These are phyloP conservation scores for Temnothorax curvispinosus DNA, from an alignment of 1,140 invertebrate genomes.

Conservation along the genomic window DNA sequence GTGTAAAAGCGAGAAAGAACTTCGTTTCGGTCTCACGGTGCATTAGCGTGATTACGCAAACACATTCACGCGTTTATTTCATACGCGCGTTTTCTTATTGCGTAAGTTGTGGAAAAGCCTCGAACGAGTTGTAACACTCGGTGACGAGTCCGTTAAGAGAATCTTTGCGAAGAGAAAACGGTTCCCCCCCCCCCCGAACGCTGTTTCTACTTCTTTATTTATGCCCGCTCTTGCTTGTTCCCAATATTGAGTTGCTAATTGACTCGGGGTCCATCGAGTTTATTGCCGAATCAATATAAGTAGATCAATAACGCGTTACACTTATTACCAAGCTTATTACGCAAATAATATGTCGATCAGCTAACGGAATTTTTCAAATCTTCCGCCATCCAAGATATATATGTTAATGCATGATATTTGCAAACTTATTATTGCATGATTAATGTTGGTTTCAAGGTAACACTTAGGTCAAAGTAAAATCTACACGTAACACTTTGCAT, in stretches of 20 bases:
- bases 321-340: neutral
- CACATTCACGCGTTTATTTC: constrained; percentile 58
- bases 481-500: constrained; percentile 39
- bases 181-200: neutral
- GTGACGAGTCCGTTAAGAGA: constrained; percentile 9
- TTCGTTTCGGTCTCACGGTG: constrained; percentile 25
- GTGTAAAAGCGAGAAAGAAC: constrained; percentile 25
- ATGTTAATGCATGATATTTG: neutral
- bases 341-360: constrained; percentile 1
- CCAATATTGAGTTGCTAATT: neutral
- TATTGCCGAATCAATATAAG: constrained; percentile 31
- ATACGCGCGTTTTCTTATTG: constrained; percentile 66
- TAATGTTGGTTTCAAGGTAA: constrained; percentile 36
- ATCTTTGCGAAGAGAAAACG: constrained; percentile 45
- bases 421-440: constrained; percentile 20
- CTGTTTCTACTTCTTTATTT: neutral
- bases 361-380: constrained; percentile 17
- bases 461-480: constrained; percentile 19
- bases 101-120: constrained; percentile 59
- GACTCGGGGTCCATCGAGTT: neutral
- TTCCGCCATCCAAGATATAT: neutral
- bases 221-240: constrained; percentile 9
- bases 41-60: constrained; percentile 41
- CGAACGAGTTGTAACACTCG: constrained; percentile 23
- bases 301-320: constrained; percentile 2